These are phyloP conservation scores for Parelbella ahira DNA, from an alignment of 2,888 invertebrate species.

Conservation along the genomic window DNA sequence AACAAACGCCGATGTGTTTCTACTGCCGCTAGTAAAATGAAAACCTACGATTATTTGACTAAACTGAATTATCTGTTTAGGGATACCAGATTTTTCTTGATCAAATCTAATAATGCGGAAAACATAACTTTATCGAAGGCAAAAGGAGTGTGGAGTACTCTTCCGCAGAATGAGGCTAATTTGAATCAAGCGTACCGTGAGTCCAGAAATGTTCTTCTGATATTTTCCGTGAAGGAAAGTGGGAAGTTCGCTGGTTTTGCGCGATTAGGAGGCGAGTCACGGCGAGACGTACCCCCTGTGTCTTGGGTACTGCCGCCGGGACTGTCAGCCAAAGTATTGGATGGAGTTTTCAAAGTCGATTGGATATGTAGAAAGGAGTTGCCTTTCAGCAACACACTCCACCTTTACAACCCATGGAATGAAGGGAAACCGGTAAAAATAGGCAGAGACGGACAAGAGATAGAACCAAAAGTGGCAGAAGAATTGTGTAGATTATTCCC, in stretches of 20 bases:
- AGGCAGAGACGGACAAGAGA: conserved; percentile 99
- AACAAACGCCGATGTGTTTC: conserved; percentile 58
- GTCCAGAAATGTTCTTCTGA: conserved; percentile 94
- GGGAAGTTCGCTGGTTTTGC: conserved; percentile 98
- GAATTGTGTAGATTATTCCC: conserved; percentile 96
- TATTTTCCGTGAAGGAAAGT: conserved; percentile 99
- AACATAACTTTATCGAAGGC: conserved; percentile 97
- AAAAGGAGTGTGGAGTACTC: conserved; percentile 98
- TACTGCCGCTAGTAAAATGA: conserved; percentile 63
- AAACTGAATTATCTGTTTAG: conserved; percentile 96
- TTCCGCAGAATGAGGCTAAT: conserved; percentile 97
- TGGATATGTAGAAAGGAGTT: conserved; percentile 98
- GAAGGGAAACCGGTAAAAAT: conserved; percentile 99
- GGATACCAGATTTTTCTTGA: conserved; percentile 96
- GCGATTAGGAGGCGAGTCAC: conserved; percentile 91
- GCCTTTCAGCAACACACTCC: conserved; percentile 94
- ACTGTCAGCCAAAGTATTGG: conserved; percentile 93
- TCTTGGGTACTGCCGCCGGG: conserved; percentile 98
- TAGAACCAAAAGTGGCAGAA: conserved; percentile 96
- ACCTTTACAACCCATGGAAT: conserved; percentile 98
- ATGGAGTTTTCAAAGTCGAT: conserved; percentile 97
- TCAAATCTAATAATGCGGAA: conserved; percentile 98
- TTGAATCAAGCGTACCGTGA: conserved; percentile 96
- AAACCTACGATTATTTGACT: conserved; percentile 91
- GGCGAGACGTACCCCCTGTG: conserved; percentile 93